These are phyloP conservation scores for Lophotriccus pileatus DNA, from an alignment of 2,797 vertebrate species.

Conservation along the genomic window DNA sequence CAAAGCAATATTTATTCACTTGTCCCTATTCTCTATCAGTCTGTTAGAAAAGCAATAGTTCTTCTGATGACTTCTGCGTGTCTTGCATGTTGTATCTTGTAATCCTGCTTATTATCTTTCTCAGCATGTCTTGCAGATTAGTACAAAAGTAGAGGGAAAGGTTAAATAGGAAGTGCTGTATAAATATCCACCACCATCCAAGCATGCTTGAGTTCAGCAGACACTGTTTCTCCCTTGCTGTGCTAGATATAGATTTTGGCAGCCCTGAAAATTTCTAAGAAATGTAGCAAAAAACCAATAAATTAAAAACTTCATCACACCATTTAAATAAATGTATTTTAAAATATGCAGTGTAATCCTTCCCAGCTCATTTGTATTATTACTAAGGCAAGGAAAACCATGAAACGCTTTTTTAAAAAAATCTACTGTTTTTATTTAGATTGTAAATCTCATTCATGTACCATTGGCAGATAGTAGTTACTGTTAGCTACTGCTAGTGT, in stretches of 20 bases:
- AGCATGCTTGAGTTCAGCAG: background rate
- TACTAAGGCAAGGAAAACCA: background rate
- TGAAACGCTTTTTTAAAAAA: background rate
- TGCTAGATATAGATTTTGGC: conserved; percentile 8
- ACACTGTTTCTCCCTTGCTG: background rate
- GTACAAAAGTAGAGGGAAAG: conserved; percentile 27
- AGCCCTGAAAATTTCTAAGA: background rate
- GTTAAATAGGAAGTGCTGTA: background rate
- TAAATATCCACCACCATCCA: background rate
- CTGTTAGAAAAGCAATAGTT: background rate
- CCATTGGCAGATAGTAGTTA: background rate
- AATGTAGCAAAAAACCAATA: background rate
- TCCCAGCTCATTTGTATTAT: background rate
- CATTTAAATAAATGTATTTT: background rate
- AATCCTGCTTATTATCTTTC: conserved; percentile 20
- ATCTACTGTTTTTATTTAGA: background rate
- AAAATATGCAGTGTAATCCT: background rate
- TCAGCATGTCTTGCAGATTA: background rate
- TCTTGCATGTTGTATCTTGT: background rate
- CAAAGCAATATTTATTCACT: conserved; percentile 8
- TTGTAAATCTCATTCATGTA: background rate
- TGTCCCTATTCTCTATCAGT: background rate
- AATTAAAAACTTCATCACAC: background rate
- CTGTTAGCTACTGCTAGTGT: background rate
- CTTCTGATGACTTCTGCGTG: background rate